Evolutionary conservation across 2,797 vertebrate genomes (phyloP).

Genomic region (Discoglossus pictus): DNA sequence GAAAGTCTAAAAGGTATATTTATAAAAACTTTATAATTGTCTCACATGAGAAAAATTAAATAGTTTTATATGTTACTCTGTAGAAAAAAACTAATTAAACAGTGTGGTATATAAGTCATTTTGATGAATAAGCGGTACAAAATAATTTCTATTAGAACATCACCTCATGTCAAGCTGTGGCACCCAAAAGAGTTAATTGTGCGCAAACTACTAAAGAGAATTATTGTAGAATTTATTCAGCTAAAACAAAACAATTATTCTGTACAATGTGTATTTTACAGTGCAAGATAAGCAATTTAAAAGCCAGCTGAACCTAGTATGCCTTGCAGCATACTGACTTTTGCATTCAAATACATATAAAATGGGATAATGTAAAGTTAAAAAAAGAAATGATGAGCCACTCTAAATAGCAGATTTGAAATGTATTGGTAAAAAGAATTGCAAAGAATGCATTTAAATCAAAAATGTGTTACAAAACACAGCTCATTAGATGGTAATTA

Average conservation of each 20-base stretch:
- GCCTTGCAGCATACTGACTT: constrained; percentile 38
- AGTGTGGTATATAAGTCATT: no score
- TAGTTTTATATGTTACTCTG: no score
- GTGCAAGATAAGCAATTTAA: constrained; percentile 43
- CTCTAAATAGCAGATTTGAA: constrained; percentile 28
- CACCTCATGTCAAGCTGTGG: constrained; percentile 23
- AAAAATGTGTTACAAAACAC: no score
- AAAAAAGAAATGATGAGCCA: constrained; percentile 12
- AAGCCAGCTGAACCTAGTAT: constrained; percentile 34
- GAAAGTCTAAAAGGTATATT: no score
- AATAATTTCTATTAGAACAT: no score
- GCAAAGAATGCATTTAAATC: neutral
- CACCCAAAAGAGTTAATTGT: constrained; percentile 30
- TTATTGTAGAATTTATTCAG: constrained; percentile 41
- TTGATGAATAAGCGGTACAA: no score
- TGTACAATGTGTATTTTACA: constrained; percentile 36
- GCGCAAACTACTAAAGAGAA: constrained; percentile 19
- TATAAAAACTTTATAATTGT: no score
- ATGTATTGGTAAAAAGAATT: neutral
- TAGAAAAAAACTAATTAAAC: no score
- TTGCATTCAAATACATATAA: constrained; percentile 1
- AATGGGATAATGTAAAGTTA: constrained; percentile 27
- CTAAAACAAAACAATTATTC: constrained; percentile 37
- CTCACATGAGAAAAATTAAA: no score
- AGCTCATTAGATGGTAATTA: no score